Percentiles rank a stretch among this genome's conserved stretches.
phyloP scores from a whole-genome alignment of 1,140 invertebrate genomes.

The Zaprionus ghesquierei region DNA sequence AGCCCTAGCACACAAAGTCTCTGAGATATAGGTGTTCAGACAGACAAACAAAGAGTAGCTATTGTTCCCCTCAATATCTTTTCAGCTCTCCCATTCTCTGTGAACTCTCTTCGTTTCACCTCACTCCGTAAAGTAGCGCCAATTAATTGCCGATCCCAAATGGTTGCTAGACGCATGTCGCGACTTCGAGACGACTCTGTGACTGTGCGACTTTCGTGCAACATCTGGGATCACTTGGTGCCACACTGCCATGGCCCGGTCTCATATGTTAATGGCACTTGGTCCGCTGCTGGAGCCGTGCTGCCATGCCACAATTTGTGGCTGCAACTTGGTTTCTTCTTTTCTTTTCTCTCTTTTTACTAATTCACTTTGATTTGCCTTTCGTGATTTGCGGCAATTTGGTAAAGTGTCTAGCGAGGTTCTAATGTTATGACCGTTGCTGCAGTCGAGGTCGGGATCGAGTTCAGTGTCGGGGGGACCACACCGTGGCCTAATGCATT shows the following conservation, averaged over 20 bases:
- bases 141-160: conserved; percentile 64
- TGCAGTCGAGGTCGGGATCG: not conserved
- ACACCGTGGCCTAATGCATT: conserved; percentile 66
- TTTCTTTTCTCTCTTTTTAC: conserved; percentile 50
- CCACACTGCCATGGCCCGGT: conserved; percentile 13
- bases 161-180: conserved; percentile 44
- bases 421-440: conserved; percentile 73
- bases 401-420: conserved; percentile 78
- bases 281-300: conserved; percentile 5
- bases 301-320: conserved; percentile 48
- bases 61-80: not conserved
- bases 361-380: conserved; percentile 69
- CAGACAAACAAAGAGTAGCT: not conserved
- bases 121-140: conserved; percentile 58
- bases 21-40: not conserved
- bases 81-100: not conserved
- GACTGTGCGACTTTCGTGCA: conserved; percentile 7
- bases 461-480: conserved; percentile 15
- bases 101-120: not conserved
- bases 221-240: conserved; percentile 54
- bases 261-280: conserved; percentile 63
- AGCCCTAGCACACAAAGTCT: not conserved
- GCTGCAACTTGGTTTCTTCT: conserved; percentile 12
- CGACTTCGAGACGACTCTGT: conserved; percentile 27
- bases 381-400: conserved; percentile 78